Base-by-base conservation (phyloP, 1,140 invertebrate genomes). In the Zeugodacus cucurbitae region DNA sequence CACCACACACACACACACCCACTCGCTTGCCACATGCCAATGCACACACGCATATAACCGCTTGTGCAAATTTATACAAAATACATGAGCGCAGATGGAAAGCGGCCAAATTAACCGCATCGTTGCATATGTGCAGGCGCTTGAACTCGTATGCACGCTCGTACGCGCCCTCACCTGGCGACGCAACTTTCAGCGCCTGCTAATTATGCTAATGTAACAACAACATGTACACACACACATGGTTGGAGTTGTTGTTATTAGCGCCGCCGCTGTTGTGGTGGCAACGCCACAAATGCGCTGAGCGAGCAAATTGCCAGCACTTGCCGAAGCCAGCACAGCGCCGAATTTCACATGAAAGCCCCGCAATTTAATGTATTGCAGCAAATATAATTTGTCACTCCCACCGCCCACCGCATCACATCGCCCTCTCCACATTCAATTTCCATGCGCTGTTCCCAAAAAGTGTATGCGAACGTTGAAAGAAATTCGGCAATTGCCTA, bases 121-220 rank as follows among this genome's bases (percentile, higher is more conserved):
- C 74, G 74, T 82, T 82, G 74, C 74, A 82, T 82, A 82, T 78
- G 74, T 22, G 44, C n/a, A 82, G 74, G 37, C 74, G 74, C 41
- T 26, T 82, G 7, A 82, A 82, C 37, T 26, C 74, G 26, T 8
- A 44, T 37, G 37, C 70, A 8, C 20, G 37, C 70, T 29, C 34
- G 11, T 7, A 26, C 3, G 32, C 64, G 26, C 7, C 74, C 74
- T 48, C 74, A 48, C 74, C 74, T 82, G 74, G 7, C 74, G 74
- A 29, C n/a, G 74, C 11, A 17, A n/a, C 74, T 48, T 29, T 82
- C 74, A 82, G n/a, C 74, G 34, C 41, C 37, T 48, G 74, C 74
- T 82, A 82, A 82, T 82, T 82, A 82, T 82, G 74, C 74, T 82
- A 82, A 82, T 82, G 44, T 26, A 82, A 82, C 74, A 17, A n/a